phyloP scores from a whole-genome alignment of 1,140 invertebrate species.

The Leucophenga varia region DNA sequence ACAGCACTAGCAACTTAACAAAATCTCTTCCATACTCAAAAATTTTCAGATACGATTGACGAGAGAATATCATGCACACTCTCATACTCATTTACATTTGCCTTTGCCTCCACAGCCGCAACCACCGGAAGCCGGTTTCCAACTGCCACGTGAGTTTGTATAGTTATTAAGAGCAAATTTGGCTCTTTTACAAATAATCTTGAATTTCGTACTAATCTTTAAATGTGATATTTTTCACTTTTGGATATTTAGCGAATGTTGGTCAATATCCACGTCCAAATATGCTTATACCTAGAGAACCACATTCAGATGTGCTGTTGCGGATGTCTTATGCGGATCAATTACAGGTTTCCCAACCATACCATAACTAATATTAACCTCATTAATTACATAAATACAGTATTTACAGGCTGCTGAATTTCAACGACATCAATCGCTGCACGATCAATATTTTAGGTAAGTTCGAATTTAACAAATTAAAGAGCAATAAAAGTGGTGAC shows the following conservation, averaged over 20 bases:
- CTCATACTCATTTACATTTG: constrained; percentile 88
- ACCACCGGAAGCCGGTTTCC: constrained; percentile 64
- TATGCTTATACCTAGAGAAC: constrained; percentile 57
- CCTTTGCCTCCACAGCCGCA: constrained; percentile 82
- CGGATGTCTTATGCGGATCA: constrained; percentile 57
- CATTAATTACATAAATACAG: constrained; percentile 57
- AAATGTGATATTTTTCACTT: constrained; percentile 3
- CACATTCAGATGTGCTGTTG: constrained; percentile 55
- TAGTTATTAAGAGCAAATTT: constrained; percentile 25
- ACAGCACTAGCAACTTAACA: constrained; percentile 51
- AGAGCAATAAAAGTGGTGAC: too few species aligned
- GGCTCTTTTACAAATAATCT: constrained; percentile 1
- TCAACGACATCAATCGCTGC: constrained; percentile 54
- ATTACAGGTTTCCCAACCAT: constrained; percentile 55
- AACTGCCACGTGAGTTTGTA: constrained; percentile 59
- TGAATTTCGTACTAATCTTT: constrained; percentile 12
- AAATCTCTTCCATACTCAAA: constrained; percentile 54
- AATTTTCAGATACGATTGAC: constrained; percentile 58
- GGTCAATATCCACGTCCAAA: constrained; percentile 57
- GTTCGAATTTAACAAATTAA: constrained; percentile 3
- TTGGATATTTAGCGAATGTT: constrained; percentile 48
- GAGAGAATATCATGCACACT: constrained; percentile 59
- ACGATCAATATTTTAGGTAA: constrained; percentile 57
- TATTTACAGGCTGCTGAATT: constrained; percentile 57
- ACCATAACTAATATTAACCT: constrained; percentile 35